phyloP scores from a whole-genome alignment of 64 coral and sea anemone genomes.

The Trachythela sp. region DNA sequence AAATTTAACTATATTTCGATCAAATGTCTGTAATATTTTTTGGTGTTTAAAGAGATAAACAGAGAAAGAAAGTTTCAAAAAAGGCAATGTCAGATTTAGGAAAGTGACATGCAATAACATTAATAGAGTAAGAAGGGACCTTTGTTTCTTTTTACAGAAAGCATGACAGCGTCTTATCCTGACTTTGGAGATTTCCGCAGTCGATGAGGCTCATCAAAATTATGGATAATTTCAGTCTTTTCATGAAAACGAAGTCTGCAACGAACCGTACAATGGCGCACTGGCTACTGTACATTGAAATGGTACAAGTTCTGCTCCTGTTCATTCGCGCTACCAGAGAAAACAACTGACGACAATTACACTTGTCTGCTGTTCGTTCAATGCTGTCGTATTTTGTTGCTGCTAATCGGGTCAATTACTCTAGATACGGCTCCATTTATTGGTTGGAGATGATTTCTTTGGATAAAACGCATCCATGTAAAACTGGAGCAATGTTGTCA shows the following conservation, averaged over 20 bases:
- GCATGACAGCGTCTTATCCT: neutral
- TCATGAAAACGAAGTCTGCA: neutral
- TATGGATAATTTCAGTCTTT: conserved; percentile 9
- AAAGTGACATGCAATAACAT: neutral
- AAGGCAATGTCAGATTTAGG: too few species aligned
- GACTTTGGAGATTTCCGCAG: neutral
- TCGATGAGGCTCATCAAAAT: neutral
- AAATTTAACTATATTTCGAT: too few species aligned
- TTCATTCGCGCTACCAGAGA: conserved; percentile 20
- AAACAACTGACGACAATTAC: conserved; percentile 18
- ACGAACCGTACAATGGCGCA: conserved; percentile 1
- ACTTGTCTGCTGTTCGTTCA: conserved; percentile 24
- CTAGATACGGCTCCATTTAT: conserved; percentile 23
- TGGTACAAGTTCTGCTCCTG: conserved; percentile 16
- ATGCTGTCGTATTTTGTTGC: conserved; percentile 15
- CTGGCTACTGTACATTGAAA: conserved; percentile 24
- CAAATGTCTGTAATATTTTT: too few species aligned
- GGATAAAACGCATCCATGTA: conserved; percentile 1
- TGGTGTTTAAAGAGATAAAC: too few species aligned
- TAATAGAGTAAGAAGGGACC: neutral
- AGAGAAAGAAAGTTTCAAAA: too few species aligned
- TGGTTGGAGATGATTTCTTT: conserved; percentile 4
- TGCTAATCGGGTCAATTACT: conserved; percentile 8
- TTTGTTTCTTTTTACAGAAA: conserved; percentile 15
- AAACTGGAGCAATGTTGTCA: neutral